These are phyloP conservation scores for Phocides pigmalion DNA, from an alignment of 1,140 invertebrate species.

Conservation along the genomic window DNA sequence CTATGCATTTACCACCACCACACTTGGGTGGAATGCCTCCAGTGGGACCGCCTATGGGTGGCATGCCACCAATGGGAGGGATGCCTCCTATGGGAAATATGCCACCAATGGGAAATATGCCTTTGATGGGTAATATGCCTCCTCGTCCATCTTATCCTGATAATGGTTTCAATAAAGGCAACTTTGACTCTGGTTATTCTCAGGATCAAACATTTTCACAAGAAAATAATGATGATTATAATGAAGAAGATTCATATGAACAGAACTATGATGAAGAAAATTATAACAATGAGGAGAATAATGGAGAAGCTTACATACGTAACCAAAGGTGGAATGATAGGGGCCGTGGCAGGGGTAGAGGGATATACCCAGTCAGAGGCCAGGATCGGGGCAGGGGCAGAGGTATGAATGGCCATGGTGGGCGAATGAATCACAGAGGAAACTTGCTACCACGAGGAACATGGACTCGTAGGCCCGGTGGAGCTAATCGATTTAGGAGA, in stretches of 20 bases:
- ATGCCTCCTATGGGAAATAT: conserved; percentile 54
- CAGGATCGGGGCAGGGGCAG: conserved; percentile 59
- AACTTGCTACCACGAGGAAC: conserved; percentile 54
- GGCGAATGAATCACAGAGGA: conserved; percentile 54
- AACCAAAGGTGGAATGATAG: conserved; percentile 67
- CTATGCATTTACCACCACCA: conserved; percentile 60
- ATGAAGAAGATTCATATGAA: conserved; percentile 68
- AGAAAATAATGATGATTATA: conserved; percentile 64
- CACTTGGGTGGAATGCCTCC: conserved; percentile 52
- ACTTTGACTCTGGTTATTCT: conserved; percentile 60
- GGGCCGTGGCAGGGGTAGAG: conserved; percentile 55
- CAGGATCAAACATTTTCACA: conserved; percentile 64
- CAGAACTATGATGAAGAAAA: conserved; percentile 68
- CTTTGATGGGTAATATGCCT: conserved; percentile 52
- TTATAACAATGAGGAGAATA: conserved; percentile 62
- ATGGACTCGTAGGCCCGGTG: conserved; percentile 57
- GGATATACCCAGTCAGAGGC: conserved; percentile 26
- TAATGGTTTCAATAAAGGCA: conserved; percentile 70
- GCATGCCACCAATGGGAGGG: conserved; percentile 47
- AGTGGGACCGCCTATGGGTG: conserved; percentile 42
- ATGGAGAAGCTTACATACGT: conserved; percentile 53
- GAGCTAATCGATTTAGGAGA: conserved; percentile 67
- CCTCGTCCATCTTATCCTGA: conserved; percentile 57
- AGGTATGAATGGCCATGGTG: conserved; percentile 62
- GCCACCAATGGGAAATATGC: conserved; percentile 57